These are phyloP conservation scores for Micrasema longulum DNA, from an alignment of 1,140 invertebrate genomes.

Conservation along the genomic window DNA sequence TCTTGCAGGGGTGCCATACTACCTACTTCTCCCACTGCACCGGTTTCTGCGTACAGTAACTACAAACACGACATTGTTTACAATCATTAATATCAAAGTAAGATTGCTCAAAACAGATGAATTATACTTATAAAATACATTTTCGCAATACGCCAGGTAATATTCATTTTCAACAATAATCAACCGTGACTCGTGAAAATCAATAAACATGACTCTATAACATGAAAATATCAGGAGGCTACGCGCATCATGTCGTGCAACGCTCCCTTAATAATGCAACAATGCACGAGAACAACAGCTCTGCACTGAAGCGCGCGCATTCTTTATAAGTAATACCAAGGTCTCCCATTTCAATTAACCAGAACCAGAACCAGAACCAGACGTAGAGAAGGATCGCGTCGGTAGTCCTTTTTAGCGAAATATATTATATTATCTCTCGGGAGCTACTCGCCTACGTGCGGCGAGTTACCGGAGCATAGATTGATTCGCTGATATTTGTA, in stretches of 20 bases:
- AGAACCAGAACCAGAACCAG: constrained; percentile 38
- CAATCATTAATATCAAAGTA: no score
- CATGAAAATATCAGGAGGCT: neutral
- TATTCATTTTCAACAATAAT: no score
- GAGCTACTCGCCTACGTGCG: neutral
- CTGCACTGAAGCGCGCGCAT: constrained; percentile 23
- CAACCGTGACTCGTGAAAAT: neutral
- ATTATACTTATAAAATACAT: no score
- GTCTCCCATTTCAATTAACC: constrained; percentile 45
- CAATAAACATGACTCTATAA: neutral
- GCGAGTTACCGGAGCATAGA: constrained; percentile 22
- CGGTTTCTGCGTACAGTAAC: no score
- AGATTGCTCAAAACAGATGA: no score
- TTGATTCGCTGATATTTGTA: constrained; percentile 28
- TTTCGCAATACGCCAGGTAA: no score
- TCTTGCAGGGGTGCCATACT: neutral
- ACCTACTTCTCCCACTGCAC: no score
- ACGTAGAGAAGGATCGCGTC: constrained; percentile 5
- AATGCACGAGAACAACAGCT: constrained; percentile 3
- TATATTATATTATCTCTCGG: constrained; percentile 13
- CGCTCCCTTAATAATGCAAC: constrained; percentile 19
- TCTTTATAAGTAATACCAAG: constrained; percentile 43
- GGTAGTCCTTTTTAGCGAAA: constrained; percentile 38
- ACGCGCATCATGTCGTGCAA: constrained; percentile 2
- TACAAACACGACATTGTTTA: no score